These are phyloP conservation scores for Crocidura indochinensis DNA, from an alignment of 2,797 vertebrate species.

Conservation along the genomic window DNA sequence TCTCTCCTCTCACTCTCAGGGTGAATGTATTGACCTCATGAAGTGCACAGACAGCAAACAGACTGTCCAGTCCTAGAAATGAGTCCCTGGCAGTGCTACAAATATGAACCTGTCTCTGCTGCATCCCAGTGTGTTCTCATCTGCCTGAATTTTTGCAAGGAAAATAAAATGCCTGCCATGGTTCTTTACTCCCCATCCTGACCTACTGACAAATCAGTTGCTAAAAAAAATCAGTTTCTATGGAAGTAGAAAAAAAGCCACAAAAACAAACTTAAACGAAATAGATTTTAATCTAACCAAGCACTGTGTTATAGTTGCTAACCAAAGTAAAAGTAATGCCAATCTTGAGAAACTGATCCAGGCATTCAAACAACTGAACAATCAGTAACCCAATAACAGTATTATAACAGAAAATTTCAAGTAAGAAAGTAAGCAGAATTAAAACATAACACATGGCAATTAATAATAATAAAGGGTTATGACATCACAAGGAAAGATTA, in stretches of 20 bases:
- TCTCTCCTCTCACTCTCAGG: no score
- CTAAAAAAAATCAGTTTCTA: background rate
- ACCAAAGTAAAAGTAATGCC: no score
- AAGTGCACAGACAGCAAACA: background rate
- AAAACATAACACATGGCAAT: no score
- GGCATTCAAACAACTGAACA: no score
- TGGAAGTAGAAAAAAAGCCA: background rate
- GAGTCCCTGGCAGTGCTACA: background rate
- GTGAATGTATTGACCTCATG: background rate
- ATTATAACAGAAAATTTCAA: no score
- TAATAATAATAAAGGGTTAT: no score
- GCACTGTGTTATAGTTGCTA: no score
- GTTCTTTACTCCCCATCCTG: background rate
- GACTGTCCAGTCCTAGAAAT: background rate
- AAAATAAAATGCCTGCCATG: no score
- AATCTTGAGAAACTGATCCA: no score
- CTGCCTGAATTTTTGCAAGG: background rate
- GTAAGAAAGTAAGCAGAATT: no score
- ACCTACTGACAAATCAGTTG: background rate
- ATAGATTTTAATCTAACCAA: background rate
- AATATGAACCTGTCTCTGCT: background rate
- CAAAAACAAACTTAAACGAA: background rate
- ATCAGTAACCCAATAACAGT: no score
- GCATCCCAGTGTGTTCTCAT: background rate
- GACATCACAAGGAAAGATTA: no score